Evolutionary conservation across 2,888 invertebrate species (phyloP), one percentile per base, ranked within the genome.

Genomic region (Ptychoptera contaminata): DNA sequence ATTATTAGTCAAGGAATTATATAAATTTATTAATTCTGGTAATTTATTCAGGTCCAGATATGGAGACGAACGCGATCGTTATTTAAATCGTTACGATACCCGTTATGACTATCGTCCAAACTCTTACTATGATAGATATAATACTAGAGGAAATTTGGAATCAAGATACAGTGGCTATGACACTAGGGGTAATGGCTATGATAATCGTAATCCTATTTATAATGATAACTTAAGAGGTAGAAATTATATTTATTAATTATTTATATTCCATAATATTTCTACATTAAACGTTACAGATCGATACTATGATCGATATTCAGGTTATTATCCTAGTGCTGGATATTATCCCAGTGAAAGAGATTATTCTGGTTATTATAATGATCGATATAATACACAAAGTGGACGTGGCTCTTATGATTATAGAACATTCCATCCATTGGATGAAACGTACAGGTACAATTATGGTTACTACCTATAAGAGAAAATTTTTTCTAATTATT

Each of bases 361-460:
- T 7, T 23, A 23, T 23, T 23, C 45, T 31, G 39, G 49, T 34
- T 47, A 52, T 45, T 50, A 53, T 41, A 60, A 62, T 39, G 64
- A 64, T 49, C 57, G 59, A 23, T 57, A 56, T 46, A 52, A 23
- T 23, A 5, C 23, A 23, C 23, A 23, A 23, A 23, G 23, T 7
- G 23, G 23, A 5, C 23, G 46, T 34, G 47, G 48, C n/a, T 44
- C 47, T 37, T 65, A 63, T 58, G 65, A 65, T 52, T 59, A 56
- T 53, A 59, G 61, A 49, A 60, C 59, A 49, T 65, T 61, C 57
- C 60, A 62, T 47, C 65, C 63, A 16, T 63, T 56, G 58, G 65
- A 65, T 59, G 63, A 65, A 49, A 60, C 62, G 37, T 63, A 63
- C 59, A 62, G 66, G 67, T 65, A 65, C 44, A 23, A 23, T 23